Evolutionary conservation across 2,113 vertebrate species (phyloP).

Genomic region (Megaptera novaeangliae): DNA sequence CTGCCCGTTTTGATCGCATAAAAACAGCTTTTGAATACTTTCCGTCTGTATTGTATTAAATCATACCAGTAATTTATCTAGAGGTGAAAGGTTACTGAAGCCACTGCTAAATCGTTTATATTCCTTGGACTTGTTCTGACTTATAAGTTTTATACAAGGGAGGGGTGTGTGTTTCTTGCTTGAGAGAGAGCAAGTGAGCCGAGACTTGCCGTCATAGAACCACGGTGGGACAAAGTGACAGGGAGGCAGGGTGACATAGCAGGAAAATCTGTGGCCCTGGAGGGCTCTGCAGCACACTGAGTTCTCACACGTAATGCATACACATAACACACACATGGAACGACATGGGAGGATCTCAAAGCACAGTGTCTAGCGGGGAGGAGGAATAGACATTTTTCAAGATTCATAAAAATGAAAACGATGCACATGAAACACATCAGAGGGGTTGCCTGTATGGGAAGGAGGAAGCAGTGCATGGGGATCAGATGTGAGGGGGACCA

Average conservation of each 20-base stretch:
- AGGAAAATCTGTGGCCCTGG: background rate
- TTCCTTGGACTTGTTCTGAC: background rate
- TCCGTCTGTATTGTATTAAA: conserved; percentile 22
- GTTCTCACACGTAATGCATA: background rate
- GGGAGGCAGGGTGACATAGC: accelerated
- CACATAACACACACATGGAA: accelerated
- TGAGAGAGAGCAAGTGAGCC: background rate
- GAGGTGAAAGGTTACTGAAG: conserved; percentile 38
- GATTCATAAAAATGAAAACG: background rate
- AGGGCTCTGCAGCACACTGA: background rate
- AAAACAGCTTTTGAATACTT: conserved; percentile 28
- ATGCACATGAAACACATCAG: background rate
- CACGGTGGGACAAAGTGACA: background rate
- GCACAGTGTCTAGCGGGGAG: background rate
- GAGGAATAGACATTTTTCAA: background rate
- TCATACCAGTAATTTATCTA: conserved; percentile 26
- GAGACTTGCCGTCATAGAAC: background rate
- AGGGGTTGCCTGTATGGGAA: background rate
- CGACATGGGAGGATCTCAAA: background rate
- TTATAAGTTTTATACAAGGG: background rate
- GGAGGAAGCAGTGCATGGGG: background rate
- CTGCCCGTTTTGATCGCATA: background rate
- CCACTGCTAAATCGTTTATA: background rate
- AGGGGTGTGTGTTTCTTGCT: background rate
- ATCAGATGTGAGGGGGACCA: background rate